phyloP scores from a whole-genome alignment of 2,113 vertebrate species.

The Amblyornis subalaris region DNA sequence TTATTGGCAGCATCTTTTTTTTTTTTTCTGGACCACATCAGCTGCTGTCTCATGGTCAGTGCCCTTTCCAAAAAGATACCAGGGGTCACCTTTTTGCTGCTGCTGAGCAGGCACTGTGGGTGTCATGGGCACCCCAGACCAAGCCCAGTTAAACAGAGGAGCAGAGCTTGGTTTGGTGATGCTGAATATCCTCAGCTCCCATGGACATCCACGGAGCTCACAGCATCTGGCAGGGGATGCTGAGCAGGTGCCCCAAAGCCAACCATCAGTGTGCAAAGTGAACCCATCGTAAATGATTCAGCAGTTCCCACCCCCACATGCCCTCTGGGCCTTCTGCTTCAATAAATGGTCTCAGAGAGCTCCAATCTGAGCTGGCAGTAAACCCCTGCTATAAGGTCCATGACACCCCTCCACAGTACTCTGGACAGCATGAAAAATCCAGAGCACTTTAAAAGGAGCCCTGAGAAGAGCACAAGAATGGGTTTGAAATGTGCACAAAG shows the following conservation, averaged over 20 bases:
- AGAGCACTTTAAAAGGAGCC: neutral
- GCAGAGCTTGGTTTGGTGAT: neutral
- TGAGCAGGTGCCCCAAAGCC: slow-evolving; percentile 7
- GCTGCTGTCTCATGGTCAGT: neutral
- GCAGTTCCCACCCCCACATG: neutral
- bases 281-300: slow-evolving; percentile 6
- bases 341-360: neutral
- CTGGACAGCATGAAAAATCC: neutral
- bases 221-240: neutral
- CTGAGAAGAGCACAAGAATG: neutral
- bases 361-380: neutral
- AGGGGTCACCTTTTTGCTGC: neutral
- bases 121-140: neutral
- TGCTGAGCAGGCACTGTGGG: neutral
- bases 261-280: neutral
- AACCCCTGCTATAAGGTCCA: neutral
- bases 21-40: neutral
- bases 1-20: neutral
- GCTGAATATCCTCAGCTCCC: neutral
- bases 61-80: neutral
- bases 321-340: slow-evolving; percentile 7
- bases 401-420: neutral
- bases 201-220: fast-evolving
- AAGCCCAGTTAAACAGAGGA: neutral
- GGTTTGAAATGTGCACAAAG: neutral